These are phyloP conservation scores for Adelosebastes latens DNA, from an alignment of 2,797 vertebrate species.

Conservation along the genomic window DNA sequence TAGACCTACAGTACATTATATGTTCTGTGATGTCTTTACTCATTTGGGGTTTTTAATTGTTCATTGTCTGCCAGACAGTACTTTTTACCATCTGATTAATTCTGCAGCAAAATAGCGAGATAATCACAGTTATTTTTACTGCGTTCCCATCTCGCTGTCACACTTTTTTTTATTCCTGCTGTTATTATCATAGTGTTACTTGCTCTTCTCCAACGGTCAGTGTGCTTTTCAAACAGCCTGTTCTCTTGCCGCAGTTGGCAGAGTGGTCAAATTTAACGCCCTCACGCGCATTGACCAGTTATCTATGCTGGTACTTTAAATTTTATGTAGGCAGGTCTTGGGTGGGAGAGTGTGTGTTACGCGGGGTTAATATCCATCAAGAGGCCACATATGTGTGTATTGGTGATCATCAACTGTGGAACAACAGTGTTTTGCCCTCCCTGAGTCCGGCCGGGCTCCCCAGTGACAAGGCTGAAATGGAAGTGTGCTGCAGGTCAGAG, in stretches of 20 bases:
- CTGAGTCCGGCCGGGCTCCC: constrained; percentile 64
- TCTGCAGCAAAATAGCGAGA: neutral
- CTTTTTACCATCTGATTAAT: constrained; percentile 3
- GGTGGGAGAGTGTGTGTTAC: constrained; percentile 62
- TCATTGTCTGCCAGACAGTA: neutral
- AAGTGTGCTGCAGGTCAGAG: constrained; percentile 84
- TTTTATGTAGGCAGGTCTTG: constrained; percentile 57
- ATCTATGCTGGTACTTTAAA: constrained; percentile 45
- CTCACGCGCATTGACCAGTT: constrained; percentile 52
- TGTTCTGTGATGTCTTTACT: neutral
- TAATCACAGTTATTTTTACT: constrained; percentile 26
- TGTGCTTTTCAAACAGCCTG: constrained; percentile 35
- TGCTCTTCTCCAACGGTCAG: constrained; percentile 14
- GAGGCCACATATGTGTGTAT: constrained; percentile 68
- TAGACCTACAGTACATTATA: neutral
- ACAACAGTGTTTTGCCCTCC: constrained; percentile 69
- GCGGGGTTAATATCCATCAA: constrained; percentile 73
- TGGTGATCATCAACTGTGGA: constrained; percentile 74
- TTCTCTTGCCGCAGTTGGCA: constrained; percentile 40
- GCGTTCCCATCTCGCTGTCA: neutral
- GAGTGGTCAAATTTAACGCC: constrained; percentile 57
- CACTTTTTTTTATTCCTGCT: constrained; percentile 2
- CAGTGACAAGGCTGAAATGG: constrained; percentile 75
- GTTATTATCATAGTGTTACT: constrained; percentile 27
- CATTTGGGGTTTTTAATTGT: neutral